Percentiles rank a stretch among this genome's conserved stretches.
phyloP scores from a whole-genome alignment of 2,888 invertebrate species.

The Cistogaster globosa region DNA sequence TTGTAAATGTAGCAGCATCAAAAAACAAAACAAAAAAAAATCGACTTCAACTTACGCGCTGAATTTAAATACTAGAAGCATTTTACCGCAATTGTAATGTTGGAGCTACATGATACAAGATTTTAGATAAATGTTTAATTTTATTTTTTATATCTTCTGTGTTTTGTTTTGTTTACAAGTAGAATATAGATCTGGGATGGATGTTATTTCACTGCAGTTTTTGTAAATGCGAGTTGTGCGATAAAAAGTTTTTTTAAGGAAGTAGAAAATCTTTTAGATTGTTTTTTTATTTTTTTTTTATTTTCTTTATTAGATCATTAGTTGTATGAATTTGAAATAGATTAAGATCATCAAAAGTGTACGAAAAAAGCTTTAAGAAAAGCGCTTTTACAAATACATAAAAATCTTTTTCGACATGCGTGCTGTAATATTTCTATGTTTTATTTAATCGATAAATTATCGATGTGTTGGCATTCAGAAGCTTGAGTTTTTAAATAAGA shows the following conservation, averaged over 20 bases:
- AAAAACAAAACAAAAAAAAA: not conserved
- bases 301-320: conserved; percentile 81
- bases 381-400: not conserved
- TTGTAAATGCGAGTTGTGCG: conserved; percentile 34
- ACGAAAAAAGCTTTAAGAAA: not conserved
- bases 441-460: conserved; percentile 50
- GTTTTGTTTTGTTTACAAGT: conserved; percentile 22
- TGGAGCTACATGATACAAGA: conserved; percentile 83
- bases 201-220: conserved; percentile 12
- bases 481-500: conserved; percentile 51
- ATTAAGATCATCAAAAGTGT: conserved; percentile 77
- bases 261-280: conserved; percentile 72
- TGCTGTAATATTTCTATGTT: conserved; percentile 27
- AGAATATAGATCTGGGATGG: conserved; percentile 25
- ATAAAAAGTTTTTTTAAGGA: conserved; percentile 57
- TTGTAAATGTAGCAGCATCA: not conserved
- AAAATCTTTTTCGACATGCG: conserved; percentile 51
- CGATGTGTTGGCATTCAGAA: conserved; percentile 14
- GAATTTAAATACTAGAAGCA: conserved; percentile 83
- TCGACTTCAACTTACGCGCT: conserved; percentile 77
- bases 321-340: conserved; percentile 77
- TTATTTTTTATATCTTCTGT: conserved; percentile 27
- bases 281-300: conserved; percentile 46
- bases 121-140: conserved; percentile 82
- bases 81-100: conserved; percentile 83